Evolutionary conservation across 2,797 vertebrate species (phyloP).

Genomic region (Eidolon dupreanum): DNA sequence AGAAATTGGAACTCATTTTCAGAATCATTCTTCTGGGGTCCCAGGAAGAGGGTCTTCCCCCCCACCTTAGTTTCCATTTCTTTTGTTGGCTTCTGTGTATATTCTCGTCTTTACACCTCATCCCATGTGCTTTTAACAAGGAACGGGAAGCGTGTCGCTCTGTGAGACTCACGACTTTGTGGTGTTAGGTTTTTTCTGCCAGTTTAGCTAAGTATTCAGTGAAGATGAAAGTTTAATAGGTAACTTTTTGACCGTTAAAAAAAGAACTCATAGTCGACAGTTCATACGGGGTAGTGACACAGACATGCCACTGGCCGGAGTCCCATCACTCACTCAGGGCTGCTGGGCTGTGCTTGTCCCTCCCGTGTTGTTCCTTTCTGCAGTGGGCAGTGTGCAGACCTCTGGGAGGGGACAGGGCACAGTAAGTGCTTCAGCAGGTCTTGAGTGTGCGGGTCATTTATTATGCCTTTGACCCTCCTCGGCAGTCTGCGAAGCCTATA

Average conservation of each 20-base stretch:
- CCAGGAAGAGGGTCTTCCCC: not conserved
- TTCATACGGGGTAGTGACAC: not conserved
- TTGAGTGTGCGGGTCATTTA: not conserved
- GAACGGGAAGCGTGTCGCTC: not conserved
- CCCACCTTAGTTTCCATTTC: not conserved
- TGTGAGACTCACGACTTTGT: slow-evolving; percentile 2
- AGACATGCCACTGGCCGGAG: not conserved
- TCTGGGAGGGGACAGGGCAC: no score
- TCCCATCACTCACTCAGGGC: not conserved
- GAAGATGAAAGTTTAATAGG: not conserved
- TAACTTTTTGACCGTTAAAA: not conserved
- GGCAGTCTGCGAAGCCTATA: not conserved
- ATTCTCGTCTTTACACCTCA: slow-evolving; percentile 44
- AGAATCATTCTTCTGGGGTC: not conserved
- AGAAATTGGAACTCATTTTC: not conserved
- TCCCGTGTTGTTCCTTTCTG: no score
- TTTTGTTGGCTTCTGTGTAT: not conserved
- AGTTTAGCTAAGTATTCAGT: slow-evolving; percentile 42
- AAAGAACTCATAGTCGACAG: not conserved
- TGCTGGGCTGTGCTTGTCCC: not conserved
- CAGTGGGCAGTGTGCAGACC: not conserved
- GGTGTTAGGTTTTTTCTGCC: not conserved
- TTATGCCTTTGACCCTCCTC: not conserved
- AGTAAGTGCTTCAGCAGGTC: not conserved
- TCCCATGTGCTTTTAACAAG: slow-evolving; percentile 1